Conservation (phyloP, 2,113 vertebrate genomes). For the Atrichornis clamosus region DNA sequence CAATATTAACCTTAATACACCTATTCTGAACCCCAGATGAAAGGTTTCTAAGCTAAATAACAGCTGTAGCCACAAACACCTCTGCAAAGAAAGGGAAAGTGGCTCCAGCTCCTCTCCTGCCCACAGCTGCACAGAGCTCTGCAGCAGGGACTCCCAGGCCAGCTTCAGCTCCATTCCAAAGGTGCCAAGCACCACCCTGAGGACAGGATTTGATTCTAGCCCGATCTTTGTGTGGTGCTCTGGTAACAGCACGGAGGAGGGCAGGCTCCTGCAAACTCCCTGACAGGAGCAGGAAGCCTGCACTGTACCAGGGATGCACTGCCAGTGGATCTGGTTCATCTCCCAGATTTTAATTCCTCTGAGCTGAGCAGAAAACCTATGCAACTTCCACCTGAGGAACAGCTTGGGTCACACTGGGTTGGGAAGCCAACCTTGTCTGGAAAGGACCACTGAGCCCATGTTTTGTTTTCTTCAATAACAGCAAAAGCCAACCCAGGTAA, state of each 20-base stretch:
- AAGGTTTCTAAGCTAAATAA: not conserved
- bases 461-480: not conserved
- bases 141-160: not conserved
- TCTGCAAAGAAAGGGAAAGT: not conserved
- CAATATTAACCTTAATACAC: not conserved
- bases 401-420: not conserved
- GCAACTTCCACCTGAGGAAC: not conserved
- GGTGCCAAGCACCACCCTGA: not conserved
- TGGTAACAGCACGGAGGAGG: not conserved
- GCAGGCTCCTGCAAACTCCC: not conserved
- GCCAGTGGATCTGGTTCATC: not conserved
- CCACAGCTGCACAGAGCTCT: not conserved
- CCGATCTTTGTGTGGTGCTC: not conserved
- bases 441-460: not conserved
- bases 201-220: not conserved
- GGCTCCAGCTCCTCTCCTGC: not conserved
- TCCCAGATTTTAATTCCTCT: not conserved
- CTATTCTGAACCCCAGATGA: not conserved
- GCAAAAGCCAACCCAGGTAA: not conserved
- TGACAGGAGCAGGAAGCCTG: not conserved
- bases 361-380: not conserved
- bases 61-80: not conserved
- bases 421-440: not conserved
- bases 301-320: not conserved
- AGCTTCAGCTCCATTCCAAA: not conserved